Conservation (phyloP, 1,140 invertebrate genomes). For the Bombus huntii region DNA sequence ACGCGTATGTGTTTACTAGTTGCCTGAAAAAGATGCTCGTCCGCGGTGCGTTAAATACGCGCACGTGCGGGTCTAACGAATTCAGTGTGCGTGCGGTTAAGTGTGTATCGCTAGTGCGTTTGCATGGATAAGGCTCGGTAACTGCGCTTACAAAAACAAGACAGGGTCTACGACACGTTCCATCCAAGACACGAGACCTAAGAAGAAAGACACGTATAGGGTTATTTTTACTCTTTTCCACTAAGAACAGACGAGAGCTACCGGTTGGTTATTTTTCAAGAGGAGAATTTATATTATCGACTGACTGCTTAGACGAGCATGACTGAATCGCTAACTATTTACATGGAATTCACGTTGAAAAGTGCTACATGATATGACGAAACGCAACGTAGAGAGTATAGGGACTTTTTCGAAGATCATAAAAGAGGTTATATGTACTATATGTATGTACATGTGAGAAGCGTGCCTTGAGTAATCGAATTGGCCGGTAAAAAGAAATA, state of each 20-base stretch:
- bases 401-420: not conserved
- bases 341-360: not conserved
- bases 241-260: not conserved
- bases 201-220: not conserved
- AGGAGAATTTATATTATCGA: not conserved
- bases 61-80: conserved; percentile 57
- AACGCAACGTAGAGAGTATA: not conserved
- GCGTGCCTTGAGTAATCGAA: conserved; percentile 3
- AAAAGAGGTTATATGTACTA: not conserved
- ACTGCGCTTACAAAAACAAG: conserved; percentile 23
- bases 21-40: conserved; percentile 32
- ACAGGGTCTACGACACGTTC: not conserved
- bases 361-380: not conserved
- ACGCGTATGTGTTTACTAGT: not conserved
- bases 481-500: not conserved
- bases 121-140: not conserved
- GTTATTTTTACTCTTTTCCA: not conserved
- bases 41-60: conserved; percentile 53
- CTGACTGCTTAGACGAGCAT: not conserved
- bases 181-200: not conserved
- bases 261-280: not conserved
- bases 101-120: not conserved
- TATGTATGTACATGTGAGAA: not conserved
- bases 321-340: not conserved
- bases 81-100: conserved; percentile 9